Percentiles rank a stretch among this genome's conserved stretches.
Conservation (phyloP, 1,140 invertebrate species). For the Lysiphlebus fabarum region DNA sequence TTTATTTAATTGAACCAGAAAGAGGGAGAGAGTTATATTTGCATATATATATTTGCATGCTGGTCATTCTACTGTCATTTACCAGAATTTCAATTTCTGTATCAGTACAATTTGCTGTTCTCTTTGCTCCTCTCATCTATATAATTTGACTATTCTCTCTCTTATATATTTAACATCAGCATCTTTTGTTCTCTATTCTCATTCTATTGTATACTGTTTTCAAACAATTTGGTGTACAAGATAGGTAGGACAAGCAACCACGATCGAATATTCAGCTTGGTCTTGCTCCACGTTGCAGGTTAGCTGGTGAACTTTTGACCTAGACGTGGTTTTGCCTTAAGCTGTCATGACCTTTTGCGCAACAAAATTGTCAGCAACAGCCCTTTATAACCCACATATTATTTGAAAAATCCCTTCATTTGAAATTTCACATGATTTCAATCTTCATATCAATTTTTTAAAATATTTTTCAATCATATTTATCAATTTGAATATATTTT, state of each 20-base stretch:
- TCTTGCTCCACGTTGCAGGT: conserved; percentile 16
- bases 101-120: no score
- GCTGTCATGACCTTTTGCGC: conserved; percentile 15
- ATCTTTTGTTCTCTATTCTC: neutral
- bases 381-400: conserved; percentile 13
- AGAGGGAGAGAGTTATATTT: no score
- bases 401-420: conserved; percentile 1
- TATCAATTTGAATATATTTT: neutral
- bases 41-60: no score
- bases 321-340: conserved; percentile 21
- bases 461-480: neutral
- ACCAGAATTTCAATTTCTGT: no score
- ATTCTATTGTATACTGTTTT: neutral
- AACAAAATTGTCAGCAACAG: conserved; percentile 16
- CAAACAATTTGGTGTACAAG: neutral
- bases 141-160: no score
- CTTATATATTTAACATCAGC: neutral
- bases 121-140: no score
- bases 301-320: conserved; percentile 32
- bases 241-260: neutral
- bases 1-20: no score
- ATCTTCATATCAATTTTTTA: neutral
- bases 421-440: neutral
- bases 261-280: conserved; percentile 21
- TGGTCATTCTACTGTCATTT: no score